Conservation (phyloP, 2,113 vertebrate species). For the Cervus canadensis region DNA sequence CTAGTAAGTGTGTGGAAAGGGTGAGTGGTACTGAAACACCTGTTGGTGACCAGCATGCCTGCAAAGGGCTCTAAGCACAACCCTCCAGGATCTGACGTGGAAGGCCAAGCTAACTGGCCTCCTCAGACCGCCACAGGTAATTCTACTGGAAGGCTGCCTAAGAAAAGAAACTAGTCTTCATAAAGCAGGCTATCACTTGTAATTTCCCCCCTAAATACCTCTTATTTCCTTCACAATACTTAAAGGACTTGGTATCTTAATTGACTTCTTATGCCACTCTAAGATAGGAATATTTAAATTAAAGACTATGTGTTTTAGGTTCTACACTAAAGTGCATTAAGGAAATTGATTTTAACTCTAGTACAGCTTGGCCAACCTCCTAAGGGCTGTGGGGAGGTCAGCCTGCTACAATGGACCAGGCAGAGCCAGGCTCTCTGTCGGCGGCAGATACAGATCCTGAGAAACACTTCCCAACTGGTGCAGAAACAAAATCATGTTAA, state of each 20-base stretch:
- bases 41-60: not conserved
- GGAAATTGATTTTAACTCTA: not conserved
- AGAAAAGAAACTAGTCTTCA: not conserved
- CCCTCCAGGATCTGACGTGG: not conserved
- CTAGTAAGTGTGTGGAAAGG: not conserved
- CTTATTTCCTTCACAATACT: not conserved
- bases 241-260: not conserved
- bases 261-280: not conserved
- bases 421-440: not conserved
- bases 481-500: not conserved
- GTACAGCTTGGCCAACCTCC: not conserved
- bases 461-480: not conserved
- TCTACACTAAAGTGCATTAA: not conserved
- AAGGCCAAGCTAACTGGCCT: not conserved
- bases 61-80: not conserved
- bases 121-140: not conserved
- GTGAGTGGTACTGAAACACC: accelerated
- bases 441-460: not conserved
- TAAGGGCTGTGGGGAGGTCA: not conserved
- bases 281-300: not conserved
- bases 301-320: not conserved
- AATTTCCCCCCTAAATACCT: not conserved
- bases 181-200: not conserved
- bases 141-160: not conserved
- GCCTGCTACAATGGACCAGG: too few relatives aligned